Base-by-base conservation (phyloP, 2,113 vertebrate genomes). In the Campylorhamphus procurvoides region DNA sequence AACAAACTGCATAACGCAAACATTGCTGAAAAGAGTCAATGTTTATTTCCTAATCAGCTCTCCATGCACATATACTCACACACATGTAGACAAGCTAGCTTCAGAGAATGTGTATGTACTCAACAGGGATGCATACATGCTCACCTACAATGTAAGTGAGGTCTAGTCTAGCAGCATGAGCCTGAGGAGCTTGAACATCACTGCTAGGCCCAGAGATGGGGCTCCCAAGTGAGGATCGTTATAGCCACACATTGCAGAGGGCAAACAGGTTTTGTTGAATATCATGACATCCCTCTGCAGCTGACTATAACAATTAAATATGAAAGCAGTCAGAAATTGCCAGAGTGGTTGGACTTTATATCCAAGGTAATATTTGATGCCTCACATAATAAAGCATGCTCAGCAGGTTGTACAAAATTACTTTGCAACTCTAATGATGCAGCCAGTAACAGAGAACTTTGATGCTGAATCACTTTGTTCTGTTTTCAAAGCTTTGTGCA, bases 351-450 rank as follows among this genome's bases (percentile, higher is more conserved):
- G 58, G 25, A 71, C 39, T 94, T 94, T 81, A 71, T 87, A 83
- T 58, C 18, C 49, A 79, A 84, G 55, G n/a, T 95, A 94, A 68
- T 92, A 60, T 85, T 27, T 55, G 62, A 85, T 89, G 42, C 56
- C 44, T 92, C 31, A 89, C 50, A 87, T 86, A 94, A 84, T 44
- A 95, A 18, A 31, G 9, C 31, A 67, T 23, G 37, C 42, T 94
- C 56, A 92, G 71, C 76, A 90, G 68, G 73, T 89, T 74, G 37
- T 77, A 28, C 6, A 77, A 78, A 94, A 91, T 92, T 94, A 71
- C 67, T 80, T 83, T 68, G n/a, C 49, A 91, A 22, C 66, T 64
- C 59, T 87, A 92, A 75, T 35, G 49, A 79, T 72, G 53, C 12
- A 68, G 49, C 24, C 39, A 84, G 24, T 91, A 90, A 89, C 39